Evolutionary conservation across 2,113 vertebrate species (phyloP), one percentile per base, ranked within the genome.

Genomic region (Myanophis thanlyinensis): DNA sequence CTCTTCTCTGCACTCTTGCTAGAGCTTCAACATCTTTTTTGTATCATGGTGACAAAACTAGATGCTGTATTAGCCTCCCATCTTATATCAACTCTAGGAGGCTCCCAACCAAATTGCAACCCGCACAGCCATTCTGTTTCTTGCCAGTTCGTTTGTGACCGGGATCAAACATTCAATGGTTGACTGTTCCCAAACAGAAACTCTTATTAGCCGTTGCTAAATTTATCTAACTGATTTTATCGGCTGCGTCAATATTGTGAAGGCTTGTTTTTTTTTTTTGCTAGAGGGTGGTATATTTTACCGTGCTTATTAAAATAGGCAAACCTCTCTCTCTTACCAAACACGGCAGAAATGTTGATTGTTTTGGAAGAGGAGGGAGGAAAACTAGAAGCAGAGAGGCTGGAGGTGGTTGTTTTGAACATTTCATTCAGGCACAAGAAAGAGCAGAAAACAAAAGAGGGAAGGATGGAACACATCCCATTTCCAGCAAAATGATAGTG

Each of bases 401-500:
- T 6, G 53, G 67, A 91, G 89, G 15, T 0, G 62, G 11, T 27
- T 92, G 88, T 12, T 89, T 44, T 80, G 30, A 91, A 90, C 13
- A 3, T 89, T 54, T 23, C 20, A 4, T 92, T 93, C 40, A 49
- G 90, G 18, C 51, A 87, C 73, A 91, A 90, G 88, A 59, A 93
- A 92, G 47, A 23, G 46, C 73, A 80, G 35, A 44, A 80, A 80
- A 80, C 73, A 44, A 80, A 80, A 80, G 80, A 91, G 46, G 12
- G 46, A 62, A 49, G 73, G 11, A 84, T 22, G 67, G 35, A 93
- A 52, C 25, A 93, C 0, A 15, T 59, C 91, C 56, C 85, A 46
- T 67, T 92, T 94, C 95, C 93, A 94, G 48, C 51, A 90, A 95
- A 51, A 90, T 95, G 51, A 13, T 94, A 91, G 27, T 10, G 46